A percentile compares a stretch with the other conserved stretches of the same genome.
Conservation (phyloP, 2,113 vertebrate genomes). For the Gallinago paraguaiae region DNA sequence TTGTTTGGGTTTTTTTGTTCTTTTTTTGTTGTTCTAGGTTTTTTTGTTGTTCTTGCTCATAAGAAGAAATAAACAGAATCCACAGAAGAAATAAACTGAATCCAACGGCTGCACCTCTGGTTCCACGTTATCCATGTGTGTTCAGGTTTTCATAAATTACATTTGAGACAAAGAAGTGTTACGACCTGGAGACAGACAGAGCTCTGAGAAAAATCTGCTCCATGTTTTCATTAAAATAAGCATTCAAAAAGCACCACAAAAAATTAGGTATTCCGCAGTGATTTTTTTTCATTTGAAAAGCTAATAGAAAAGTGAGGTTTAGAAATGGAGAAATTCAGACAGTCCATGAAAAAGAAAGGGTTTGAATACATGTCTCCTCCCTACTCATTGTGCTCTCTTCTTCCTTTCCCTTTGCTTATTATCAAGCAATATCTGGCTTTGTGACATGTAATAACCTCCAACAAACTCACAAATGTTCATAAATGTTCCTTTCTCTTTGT, state of each 20-base stretch:
- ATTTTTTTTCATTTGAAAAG: not conserved
- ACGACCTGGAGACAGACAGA: not conserved
- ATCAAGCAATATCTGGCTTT: not conserved
- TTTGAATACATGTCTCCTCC: not conserved
- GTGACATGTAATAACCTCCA: not conserved
- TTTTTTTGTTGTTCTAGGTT: not conserved
- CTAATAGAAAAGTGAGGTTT: not conserved
- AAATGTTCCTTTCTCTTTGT: not conserved
- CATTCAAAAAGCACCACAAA: not conserved
- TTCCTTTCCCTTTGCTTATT: not conserved
- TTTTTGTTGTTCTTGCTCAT: not conserved
- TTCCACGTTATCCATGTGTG: rapidly evolving
- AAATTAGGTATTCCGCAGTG: not conserved
- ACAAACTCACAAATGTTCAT: not conserved
- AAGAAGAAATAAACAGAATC: not conserved
- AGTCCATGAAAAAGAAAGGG: not conserved
- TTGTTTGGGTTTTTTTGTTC: not conserved
- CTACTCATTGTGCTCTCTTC: not conserved
- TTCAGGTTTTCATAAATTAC: not conserved
- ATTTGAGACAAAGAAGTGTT: not conserved
- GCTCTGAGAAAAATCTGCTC: not conserved
- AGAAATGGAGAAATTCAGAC: not conserved
- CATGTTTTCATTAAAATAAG: not conserved
- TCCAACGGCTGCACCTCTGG: not conserved
- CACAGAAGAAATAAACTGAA: not conserved